Conservation (phyloP, 2,888 invertebrate genomes). For the Blastobasis adustella region DNA sequence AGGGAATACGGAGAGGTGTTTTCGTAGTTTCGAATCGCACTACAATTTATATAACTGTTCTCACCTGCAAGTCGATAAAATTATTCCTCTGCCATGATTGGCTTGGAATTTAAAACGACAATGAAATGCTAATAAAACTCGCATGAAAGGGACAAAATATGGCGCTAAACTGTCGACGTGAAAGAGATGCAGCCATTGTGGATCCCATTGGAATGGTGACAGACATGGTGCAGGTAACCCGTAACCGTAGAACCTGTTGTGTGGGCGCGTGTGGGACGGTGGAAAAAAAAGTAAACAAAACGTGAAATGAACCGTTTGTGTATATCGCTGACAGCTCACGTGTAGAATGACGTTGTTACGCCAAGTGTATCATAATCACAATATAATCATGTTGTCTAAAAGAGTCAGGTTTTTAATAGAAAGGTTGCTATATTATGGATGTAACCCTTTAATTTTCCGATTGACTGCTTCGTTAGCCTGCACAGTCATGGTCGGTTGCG, state of each 20-base stretch:
- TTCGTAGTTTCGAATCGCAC: no score
- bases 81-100: no score
- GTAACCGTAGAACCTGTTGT: slow-evolving; percentile 37
- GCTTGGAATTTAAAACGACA: no score
- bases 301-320: slow-evolving; percentile 18
- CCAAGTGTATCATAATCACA: no score
- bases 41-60: no score
- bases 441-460: slow-evolving; percentile 52
- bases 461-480: slow-evolving; percentile 39
- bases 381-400: no score
- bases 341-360: slow-evolving; percentile 11
- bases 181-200: slow-evolving; percentile 4
- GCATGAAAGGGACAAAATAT: slow-evolving; percentile 8
- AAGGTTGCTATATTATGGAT: slow-evolving; percentile 18
- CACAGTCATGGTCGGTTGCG: slow-evolving; percentile 28
- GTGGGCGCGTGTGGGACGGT: slow-evolving; percentile 38
- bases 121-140: no score
- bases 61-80: no score
- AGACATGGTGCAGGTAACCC: slow-evolving; percentile 43
- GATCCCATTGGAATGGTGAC: slow-evolving; percentile 40
- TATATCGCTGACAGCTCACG: slow-evolving; percentile 23
- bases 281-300: slow-evolving; percentile 51
- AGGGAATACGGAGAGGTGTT: no score
- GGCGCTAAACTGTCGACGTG: no score
- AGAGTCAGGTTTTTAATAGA: slow-evolving; percentile 22